These are phyloP conservation scores for Agonopterix subpropinquella DNA, from an alignment of 2,888 invertebrate genomes.

Conservation along the genomic window DNA sequence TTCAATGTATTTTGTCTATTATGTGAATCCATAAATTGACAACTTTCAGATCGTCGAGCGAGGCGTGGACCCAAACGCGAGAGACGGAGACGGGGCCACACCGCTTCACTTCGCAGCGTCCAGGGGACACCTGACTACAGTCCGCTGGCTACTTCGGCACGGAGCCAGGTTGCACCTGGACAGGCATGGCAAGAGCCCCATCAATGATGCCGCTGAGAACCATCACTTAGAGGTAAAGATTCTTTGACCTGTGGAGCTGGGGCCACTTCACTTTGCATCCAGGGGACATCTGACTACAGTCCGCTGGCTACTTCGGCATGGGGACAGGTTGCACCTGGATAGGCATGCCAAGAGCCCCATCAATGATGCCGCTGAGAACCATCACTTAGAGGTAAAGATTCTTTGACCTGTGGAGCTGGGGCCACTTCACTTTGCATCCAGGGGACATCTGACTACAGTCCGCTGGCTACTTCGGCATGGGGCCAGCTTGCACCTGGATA, in stretches of 20 bases:
- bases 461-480: constrained; percentile 89
- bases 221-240: constrained; percentile 87
- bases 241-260: constrained; percentile 79
- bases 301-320: constrained; percentile 87
- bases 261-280: constrained; percentile 92
- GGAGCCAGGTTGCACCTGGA: constrained; percentile 88
- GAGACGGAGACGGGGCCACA: constrained; percentile 92
- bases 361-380: constrained; percentile 93
- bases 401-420: constrained; percentile 79
- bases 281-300: constrained; percentile 87
- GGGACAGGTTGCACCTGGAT: constrained; percentile 88
- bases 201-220: constrained; percentile 94
- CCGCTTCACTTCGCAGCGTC: constrained; percentile 93
- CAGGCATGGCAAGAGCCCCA: constrained; percentile 91
- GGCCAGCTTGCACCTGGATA: constrained; percentile 88
- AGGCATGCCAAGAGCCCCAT: constrained; percentile 93
- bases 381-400: constrained; percentile 85
- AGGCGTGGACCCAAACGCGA: constrained; percentile 87
- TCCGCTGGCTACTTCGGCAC: constrained; percentile 88
- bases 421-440: constrained; percentile 91
- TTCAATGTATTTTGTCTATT: too few relatives aligned
- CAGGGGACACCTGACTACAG: constrained; percentile 86
- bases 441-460: constrained; percentile 86
- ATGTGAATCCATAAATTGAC: background rate
- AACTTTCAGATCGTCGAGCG: constrained; percentile 84